Conservation (phyloP, 1,140 invertebrate genomes). For the Drosophila busckii region DNA sequence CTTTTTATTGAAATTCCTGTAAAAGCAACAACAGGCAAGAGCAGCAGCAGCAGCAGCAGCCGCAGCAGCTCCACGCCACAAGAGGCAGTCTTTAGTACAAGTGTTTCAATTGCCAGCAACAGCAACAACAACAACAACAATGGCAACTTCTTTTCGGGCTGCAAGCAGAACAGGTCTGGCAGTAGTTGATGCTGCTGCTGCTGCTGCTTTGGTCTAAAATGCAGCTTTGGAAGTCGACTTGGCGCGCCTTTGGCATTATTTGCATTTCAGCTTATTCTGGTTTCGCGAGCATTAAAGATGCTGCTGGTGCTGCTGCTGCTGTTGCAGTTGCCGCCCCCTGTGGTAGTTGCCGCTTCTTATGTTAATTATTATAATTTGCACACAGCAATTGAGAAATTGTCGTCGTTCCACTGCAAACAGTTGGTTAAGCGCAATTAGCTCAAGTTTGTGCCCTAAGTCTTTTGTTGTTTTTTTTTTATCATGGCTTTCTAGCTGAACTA, state of each 20-base stretch:
- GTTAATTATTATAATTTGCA: conserved; percentile 70
- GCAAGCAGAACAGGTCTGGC: conserved; percentile 64
- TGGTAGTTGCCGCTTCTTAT: conserved; percentile 33
- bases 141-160: conserved; percentile 57
- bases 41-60: conserved; percentile 18
- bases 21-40: conserved; percentile 47
- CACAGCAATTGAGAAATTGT: conserved; percentile 49
- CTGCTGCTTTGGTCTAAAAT: conserved; percentile 68
- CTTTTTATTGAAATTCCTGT: conserved; percentile 75
- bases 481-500: conserved; percentile 46
- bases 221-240: conserved; percentile 24
- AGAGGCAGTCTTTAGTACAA: conserved; percentile 50
- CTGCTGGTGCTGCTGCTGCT: neutral
- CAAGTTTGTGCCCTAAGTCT: conserved; percentile 66
- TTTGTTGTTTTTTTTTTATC: conserved; percentile 35
- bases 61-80: conserved; percentile 27
- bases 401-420: conserved; percentile 29
- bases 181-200: conserved; percentile 28
- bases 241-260: conserved; percentile 45
- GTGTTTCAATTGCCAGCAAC: conserved; percentile 69
- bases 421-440: conserved; percentile 13
- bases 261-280: conserved; percentile 42
- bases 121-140: conserved; percentile 38
- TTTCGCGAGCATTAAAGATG: conserved; percentile 24
- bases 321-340: neutral